Evolutionary conservation across 2,888 invertebrate genomes (phyloP), one percentile per base, ranked within the genome.

Genomic region (Lutraria lutraria): DNA sequence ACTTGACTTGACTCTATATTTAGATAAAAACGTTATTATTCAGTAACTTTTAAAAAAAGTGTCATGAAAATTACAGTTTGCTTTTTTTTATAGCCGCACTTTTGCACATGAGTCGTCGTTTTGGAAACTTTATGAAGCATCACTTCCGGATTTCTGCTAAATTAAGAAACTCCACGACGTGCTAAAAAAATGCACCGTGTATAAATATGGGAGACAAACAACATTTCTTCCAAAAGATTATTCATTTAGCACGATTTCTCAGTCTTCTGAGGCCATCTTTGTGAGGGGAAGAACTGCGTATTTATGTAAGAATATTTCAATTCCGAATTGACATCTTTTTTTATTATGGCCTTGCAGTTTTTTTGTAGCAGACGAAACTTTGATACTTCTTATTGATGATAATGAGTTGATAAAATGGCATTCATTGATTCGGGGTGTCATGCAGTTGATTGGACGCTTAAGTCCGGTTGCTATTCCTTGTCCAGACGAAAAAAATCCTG

Each of bases 121-220:
- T 68, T 8, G 43, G 43, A 68, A 68, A 68, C 63, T n/a, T n/a
- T 13, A 25, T 25, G 8, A 60, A 25, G 63, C n/a, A 68, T 25
- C 63, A 68, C 63, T 68, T 68, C 63, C 63, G 63, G 63, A n/a
- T 68, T 68, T 68, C 63, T 68, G 63, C 63, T 68, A 68, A n/a
- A n/a, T 19, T 25, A 25, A 0, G 12, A 68, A 68, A 12, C 12
- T 25, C 31, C 76, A 76, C 76, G 76, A 76, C 76, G 76, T 25
- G 19, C 19, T 76, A 31, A 76, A 76, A 10, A 76, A 34, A 76
- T 76, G 76, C 76, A 76, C 76, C 76, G 76, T 34, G 29, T 76
- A 76, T 76, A 76, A 76, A 76, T 76, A 76, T 76, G 76, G 76
- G 34, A 76, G 76, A 76, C 34, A 31, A 76, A 76, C 76, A 76